Evolutionary conservation across 2,113 vertebrate genomes (phyloP).

Genomic region (Coturnix japonica): DNA sequence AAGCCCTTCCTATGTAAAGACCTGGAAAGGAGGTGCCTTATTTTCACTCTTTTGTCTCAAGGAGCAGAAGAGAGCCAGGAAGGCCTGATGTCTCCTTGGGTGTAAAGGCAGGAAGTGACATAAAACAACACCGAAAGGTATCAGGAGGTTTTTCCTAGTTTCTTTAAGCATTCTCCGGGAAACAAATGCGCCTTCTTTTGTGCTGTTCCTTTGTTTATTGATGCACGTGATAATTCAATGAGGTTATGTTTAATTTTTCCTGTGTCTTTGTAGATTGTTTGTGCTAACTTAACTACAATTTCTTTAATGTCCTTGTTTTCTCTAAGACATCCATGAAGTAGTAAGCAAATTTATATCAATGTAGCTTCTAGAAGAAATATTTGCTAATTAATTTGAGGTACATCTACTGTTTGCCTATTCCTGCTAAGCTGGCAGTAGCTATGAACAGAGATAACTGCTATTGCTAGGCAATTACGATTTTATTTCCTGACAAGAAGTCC

Average conservation of each 20-base stretch:
- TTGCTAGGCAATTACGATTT: neutral
- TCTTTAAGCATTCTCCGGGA: neutral
- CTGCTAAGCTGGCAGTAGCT: neutral
- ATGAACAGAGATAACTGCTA: neutral
- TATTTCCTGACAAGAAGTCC: neutral
- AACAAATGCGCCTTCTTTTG: neutral
- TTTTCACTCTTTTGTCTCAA: neutral
- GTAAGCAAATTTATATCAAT: neutral
- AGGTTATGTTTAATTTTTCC: neutral
- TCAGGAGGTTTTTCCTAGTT: neutral
- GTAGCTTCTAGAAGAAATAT: neutral
- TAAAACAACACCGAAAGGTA: neutral
- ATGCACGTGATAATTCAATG: neutral
- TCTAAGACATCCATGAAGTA: neutral
- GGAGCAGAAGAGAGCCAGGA: fast-evolving
- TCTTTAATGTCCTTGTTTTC: neutral
- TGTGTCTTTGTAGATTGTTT: neutral
- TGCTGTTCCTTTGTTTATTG: neutral
- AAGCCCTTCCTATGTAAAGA: neutral
- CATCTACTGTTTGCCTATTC: neutral
- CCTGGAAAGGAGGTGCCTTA: fast-evolving
- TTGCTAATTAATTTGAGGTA: neutral
- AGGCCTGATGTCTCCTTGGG: fast-evolving
- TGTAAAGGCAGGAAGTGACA: neutral
- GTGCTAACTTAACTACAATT: neutral